Evolutionary conservation across 2,888 invertebrate species (phyloP).

Genomic region (Zygaena filipendulae): DNA sequence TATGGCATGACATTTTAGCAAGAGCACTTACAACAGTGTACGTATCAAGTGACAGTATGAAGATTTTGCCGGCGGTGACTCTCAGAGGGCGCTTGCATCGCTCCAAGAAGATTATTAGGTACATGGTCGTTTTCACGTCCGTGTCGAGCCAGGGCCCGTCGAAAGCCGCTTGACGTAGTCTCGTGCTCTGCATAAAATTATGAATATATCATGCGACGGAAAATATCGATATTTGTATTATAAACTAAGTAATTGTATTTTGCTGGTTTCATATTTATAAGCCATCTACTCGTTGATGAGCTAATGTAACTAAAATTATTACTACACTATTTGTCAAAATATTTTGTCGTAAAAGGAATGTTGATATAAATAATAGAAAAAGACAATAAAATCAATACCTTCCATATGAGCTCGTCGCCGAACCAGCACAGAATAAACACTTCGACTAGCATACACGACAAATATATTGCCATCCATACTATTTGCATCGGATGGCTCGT

Average conservation of each 20-base stretch:
- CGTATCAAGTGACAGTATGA: constrained; percentile 58
- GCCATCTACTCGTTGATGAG: too few species aligned
- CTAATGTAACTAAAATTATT: too few species aligned
- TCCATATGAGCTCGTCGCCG: constrained; percentile 58
- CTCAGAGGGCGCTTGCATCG: constrained; percentile 59
- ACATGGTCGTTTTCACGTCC: constrained; percentile 36
- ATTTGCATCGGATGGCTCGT: constrained; percentile 55
- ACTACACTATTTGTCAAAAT: too few species aligned
- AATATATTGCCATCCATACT: constrained; percentile 59
- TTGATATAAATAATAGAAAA: too few species aligned
- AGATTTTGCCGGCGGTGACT: constrained; percentile 64
- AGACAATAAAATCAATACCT: constrained; percentile 35
- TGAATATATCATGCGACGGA: too few species aligned
- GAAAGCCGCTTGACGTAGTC: constrained; percentile 59
- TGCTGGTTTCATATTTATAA: too few species aligned
- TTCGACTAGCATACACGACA: constrained; percentile 60
- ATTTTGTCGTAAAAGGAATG: too few species aligned
- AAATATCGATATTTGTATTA: too few species aligned
- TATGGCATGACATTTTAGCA: too few species aligned
- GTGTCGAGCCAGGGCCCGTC: constrained; percentile 55
- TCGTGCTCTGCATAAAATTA: constrained; percentile 42
- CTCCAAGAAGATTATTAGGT: constrained; percentile 53
- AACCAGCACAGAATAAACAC: constrained; percentile 64
- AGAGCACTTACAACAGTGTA: constrained; percentile 61
- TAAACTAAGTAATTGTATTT: too few species aligned